Base-by-base conservation (phyloP, 2,797 vertebrate species). In the Periparus ater region DNA sequence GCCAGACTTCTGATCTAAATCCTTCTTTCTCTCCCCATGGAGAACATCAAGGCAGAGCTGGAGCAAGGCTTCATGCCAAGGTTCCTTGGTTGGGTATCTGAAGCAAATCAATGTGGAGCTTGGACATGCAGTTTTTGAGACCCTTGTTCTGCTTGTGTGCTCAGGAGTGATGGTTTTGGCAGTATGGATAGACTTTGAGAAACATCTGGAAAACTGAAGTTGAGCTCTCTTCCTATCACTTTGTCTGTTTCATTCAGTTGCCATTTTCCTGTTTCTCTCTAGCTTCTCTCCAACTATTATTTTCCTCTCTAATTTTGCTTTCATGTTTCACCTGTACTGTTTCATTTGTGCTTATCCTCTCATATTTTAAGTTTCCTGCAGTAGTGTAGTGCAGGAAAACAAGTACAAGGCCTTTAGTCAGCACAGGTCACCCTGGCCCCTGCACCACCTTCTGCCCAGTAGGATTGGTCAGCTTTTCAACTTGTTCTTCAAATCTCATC, bases 81-180 rank as follows among this genome's bases (percentile, higher is more conserved):
- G 6, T 57, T 67, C 50, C 26, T 75, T 4, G 0, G 5, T 13
- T 6, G 1, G 4, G 2, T 73, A 2, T 44, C 17, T 72, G 48
- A 42, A 65, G n/a, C 2, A 3, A 85, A 70, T 65, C 5, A 10
- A 4, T 2, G 0, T 7, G 9, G 27, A 61, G 18, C 29, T 42
- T 57, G n/a, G 23, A 19, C 8, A 17, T 0, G 25, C 19, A 26
- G 29, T 10, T 74, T 88, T 73, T 3, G 7, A 38, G 29, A 73
- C 21, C 13, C 19, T 53, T 82, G 4, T 72, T 85, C 36, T 72
- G 13, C 42, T 47, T 1, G 0, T 47, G 20, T 67, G 18, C 65
- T 55, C 32, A 47, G 20, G 36, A 20, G 29, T 48, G 40, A 16
- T 71, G 26, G 12, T 38, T 88, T 79, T 68, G 48, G 23, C 2